These are phyloP conservation scores for Drosophila mimica DNA, from an alignment of 2,888 invertebrate species.

Conservation along the genomic window DNA sequence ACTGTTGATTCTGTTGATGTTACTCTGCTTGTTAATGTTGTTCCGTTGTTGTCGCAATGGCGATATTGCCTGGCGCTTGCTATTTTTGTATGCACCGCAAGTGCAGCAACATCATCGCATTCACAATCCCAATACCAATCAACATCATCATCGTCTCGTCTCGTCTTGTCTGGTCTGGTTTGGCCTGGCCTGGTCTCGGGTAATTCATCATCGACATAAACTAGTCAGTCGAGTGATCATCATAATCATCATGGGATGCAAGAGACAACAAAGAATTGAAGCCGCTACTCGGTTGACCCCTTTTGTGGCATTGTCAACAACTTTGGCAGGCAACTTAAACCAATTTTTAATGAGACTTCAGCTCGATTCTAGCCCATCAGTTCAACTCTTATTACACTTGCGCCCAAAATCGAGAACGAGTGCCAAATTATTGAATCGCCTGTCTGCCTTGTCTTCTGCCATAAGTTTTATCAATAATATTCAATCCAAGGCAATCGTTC, in stretches of 20 bases:
- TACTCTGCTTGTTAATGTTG: conserved; percentile 26
- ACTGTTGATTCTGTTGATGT: conserved; percentile 33
- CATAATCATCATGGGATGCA: conserved; percentile 32
- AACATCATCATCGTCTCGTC: conserved; percentile 41
- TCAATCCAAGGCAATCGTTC: conserved; percentile 67
- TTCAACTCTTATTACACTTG: conserved; percentile 27
- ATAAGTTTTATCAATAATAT: conserved; percentile 82
- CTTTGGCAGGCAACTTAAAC: conserved; percentile 24
- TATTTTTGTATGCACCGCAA: conserved; percentile 78
- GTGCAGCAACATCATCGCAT: conserved; percentile 66
- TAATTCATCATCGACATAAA: conserved; percentile 53
- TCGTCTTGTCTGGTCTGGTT: conserved; percentile 35
- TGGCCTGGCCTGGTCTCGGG: conserved; percentile 24
- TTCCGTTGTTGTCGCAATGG: conserved; percentile 49
- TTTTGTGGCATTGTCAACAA: conserved; percentile 37
- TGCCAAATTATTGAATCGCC: conserved; percentile 63
- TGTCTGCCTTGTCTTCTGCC: conserved; percentile 37
- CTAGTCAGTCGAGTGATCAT: conserved; percentile 44
- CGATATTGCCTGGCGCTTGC: conserved; percentile 75
- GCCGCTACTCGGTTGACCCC: conserved; percentile 42
- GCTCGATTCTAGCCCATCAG: conserved; percentile 6
- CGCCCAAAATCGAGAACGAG: conserved; percentile 31
- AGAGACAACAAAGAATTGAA: conserved; percentile 12
- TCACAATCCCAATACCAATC: conserved; percentile 47
- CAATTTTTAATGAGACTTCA: conserved; percentile 46